These are phyloP conservation scores for Chymomyza amoena DNA, from an alignment of 2,888 invertebrate species.

Conservation along the genomic window DNA sequence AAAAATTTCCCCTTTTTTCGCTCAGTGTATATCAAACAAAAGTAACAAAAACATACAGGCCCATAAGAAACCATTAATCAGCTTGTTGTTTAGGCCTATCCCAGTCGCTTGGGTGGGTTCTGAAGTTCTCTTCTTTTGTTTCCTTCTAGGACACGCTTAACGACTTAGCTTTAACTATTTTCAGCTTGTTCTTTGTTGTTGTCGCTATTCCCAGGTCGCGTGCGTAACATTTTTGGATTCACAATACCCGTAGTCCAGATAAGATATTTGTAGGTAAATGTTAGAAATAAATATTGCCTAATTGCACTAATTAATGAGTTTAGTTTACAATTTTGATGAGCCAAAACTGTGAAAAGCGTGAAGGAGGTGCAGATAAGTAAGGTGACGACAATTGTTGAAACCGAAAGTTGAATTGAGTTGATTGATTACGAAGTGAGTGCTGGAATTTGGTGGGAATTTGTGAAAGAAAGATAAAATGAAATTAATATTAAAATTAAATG, in stretches of 20 bases:
- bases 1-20: no score
- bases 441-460: not conserved
- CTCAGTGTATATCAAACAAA: not conserved
- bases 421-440: not conserved
- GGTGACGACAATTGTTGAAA: not conserved
- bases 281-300: constrained; percentile 38
- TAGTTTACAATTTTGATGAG: constrained; percentile 47
- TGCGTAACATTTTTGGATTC: constrained; percentile 14
- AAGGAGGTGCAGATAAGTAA: not conserved
- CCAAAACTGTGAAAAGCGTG: not conserved
- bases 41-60: not conserved
- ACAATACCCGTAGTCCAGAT: constrained; percentile 16
- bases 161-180: constrained; percentile 11
- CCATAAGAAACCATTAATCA: constrained; percentile 64
- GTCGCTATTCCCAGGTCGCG: constrained; percentile 27
- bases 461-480: not conserved
- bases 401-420: not conserved
- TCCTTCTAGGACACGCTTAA: constrained; percentile 15
- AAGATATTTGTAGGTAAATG: constrained; percentile 30
- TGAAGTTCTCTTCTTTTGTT: not conserved
- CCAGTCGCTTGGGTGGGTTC: not conserved
- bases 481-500: not conserved
- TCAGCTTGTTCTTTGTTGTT: constrained; percentile 5
- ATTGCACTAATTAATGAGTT: constrained; percentile 67
- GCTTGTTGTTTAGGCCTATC: constrained; percentile 18